These are phyloP conservation scores for Phataginus tetradactyla DNA, from an alignment of 2,797 vertebrate genomes.

Conservation along the genomic window DNA sequence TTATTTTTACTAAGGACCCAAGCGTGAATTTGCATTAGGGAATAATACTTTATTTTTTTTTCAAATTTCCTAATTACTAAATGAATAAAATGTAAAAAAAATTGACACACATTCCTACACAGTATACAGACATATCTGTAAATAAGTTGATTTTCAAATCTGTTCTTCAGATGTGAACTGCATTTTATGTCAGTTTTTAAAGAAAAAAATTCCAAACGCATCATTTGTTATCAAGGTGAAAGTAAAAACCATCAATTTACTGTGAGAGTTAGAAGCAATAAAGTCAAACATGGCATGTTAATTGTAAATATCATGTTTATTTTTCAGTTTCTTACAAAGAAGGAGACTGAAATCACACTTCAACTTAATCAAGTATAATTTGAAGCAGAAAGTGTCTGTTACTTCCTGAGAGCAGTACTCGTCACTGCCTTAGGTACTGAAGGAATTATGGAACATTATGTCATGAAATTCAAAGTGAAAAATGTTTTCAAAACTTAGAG, in stretches of 20 bases:
- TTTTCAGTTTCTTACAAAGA: background rate
- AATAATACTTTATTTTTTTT: background rate
- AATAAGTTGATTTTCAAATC: background rate
- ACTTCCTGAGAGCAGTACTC: background rate
- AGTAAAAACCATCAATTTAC: background rate
- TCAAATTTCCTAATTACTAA: background rate
- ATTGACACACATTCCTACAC: background rate
- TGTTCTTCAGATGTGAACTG: background rate
- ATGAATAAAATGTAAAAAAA: background rate
- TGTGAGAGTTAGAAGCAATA: background rate
- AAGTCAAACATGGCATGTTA: background rate
- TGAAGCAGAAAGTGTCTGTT: background rate
- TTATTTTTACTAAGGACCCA: background rate
- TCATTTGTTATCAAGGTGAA: slow-evolving; percentile 11
- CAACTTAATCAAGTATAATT: background rate
- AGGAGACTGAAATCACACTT: slow-evolving; percentile 1
- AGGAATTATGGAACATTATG: background rate
- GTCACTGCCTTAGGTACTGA: background rate
- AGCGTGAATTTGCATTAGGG: background rate
- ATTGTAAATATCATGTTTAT: slow-evolving; percentile 20
- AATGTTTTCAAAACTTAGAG: background rate
- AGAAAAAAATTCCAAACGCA: background rate
- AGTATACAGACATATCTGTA: background rate
- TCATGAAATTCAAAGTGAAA: background rate
- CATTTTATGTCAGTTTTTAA: background rate